Evolutionary conservation across 1,140 invertebrate species (phyloP).

Genomic region (Drosophila teissieri): DNA sequence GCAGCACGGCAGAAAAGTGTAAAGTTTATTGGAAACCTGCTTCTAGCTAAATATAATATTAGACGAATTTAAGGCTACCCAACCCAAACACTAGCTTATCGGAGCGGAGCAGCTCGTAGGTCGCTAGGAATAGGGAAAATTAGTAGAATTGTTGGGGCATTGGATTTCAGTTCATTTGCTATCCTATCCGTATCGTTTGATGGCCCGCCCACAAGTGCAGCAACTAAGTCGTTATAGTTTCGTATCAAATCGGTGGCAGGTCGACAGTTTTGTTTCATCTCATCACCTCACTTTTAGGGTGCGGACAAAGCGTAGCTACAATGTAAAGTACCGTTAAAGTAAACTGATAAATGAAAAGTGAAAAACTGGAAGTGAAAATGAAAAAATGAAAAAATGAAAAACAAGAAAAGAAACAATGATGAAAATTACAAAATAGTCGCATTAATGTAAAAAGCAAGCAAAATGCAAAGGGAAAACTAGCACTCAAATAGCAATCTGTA

Average conservation of each 20-base stretch:
- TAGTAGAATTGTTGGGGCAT: conserved; percentile 35
- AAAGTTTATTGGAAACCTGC: conserved; percentile 54
- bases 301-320: conserved; percentile 74
- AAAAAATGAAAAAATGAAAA: conserved; percentile 9
- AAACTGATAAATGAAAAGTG: conserved; percentile 29
- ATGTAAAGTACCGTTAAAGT: conserved; percentile 77
- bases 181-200: conserved; percentile 25
- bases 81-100: conserved; percentile 15
- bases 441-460: conserved; percentile 54
- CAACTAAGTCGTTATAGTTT: conserved; percentile 59
- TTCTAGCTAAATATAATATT: conserved; percentile 77
- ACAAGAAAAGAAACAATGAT: conserved; percentile 7
- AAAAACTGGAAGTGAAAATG: conserved; percentile 1
- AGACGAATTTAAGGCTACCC: conserved; percentile 72
- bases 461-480: conserved; percentile 28
- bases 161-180: conserved; percentile 29
- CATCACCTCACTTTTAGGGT: conserved; percentile 43
- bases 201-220: conserved; percentile 23
- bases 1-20: conserved; percentile 31
- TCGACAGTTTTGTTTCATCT: conserved; percentile 47
- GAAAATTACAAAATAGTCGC: conserved; percentile 62
- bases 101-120: conserved; percentile 14
- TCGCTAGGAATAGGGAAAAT: conserved; percentile 25
- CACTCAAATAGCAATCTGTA: conserved; percentile 56
- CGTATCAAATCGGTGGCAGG: conserved; percentile 52